These are phyloP conservation scores for Delia radicum DNA, from an alignment of 1,140 invertebrate genomes.

Conservation along the genomic window DNA sequence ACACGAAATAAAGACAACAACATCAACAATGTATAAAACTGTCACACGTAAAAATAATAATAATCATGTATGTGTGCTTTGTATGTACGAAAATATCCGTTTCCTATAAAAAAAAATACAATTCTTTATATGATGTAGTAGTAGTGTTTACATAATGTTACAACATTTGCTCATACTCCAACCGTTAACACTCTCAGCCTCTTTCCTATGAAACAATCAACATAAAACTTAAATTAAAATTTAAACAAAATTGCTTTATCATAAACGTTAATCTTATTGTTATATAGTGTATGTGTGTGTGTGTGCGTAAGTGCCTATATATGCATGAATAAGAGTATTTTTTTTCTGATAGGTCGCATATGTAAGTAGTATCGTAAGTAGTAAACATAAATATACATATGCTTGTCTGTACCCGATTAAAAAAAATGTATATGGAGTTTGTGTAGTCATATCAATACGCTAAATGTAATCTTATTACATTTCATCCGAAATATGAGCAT, in stretches of 20 bases:
- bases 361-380: too few relatives aligned
- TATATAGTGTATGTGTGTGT: not conserved
- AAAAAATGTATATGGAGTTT: too few relatives aligned
- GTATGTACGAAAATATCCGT: not conserved
- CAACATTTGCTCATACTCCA: not conserved
- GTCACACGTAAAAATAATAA: not conserved
- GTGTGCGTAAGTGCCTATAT: too few relatives aligned
- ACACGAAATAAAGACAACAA: not conserved
- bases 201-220: not conserved
- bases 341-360: too few relatives aligned
- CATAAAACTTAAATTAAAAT: constrained; percentile 5
- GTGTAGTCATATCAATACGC: too few relatives aligned
- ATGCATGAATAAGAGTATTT: too few relatives aligned
- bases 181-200: too few relatives aligned
- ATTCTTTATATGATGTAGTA: too few relatives aligned
- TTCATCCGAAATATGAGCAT: too few relatives aligned
- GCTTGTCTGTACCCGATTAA: too few relatives aligned
- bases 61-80: not conserved
- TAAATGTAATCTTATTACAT: too few relatives aligned
- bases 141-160: not conserved
- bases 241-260: constrained; percentile 2
- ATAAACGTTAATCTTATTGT: not conserved
- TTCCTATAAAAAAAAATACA: not conserved
- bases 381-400: too few relatives aligned
- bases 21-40: not conserved